A percentile compares a stretch with the other conserved stretches of the same genome.
phyloP scores from a whole-genome alignment of 2,888 invertebrate species.

The Cremastinae sp. region DNA sequence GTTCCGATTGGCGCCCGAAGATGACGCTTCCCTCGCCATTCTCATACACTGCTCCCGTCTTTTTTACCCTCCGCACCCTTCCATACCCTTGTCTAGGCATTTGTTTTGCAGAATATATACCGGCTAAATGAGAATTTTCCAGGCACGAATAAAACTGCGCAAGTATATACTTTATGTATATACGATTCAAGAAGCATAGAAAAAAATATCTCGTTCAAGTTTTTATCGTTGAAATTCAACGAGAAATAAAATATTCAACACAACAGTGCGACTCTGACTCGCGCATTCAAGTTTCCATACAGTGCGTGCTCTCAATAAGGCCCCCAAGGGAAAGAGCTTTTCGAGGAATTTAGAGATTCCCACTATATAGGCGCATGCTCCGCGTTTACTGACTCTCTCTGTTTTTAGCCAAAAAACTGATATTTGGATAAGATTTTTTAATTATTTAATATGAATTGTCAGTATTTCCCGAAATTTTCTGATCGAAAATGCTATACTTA shows the following conservation, averaged over 20 bases:
- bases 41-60: constrained; percentile 23
- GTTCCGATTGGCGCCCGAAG: constrained; percentile 70
- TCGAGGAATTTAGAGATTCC: no score
- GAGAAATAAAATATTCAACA: background rate
- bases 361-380: no score
- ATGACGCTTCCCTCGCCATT: constrained; percentile 60
- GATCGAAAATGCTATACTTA: no score
- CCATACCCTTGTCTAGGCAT: constrained; percentile 32
- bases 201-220: background rate
- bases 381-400: no score
- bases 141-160: constrained; percentile 11
- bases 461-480: no score
- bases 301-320: no score
- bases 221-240: background rate
- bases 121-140: constrained; percentile 20
- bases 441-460: no score
- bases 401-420: no score
- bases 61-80: constrained; percentile 24
- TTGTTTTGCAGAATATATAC: constrained; percentile 18
- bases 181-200: background rate
- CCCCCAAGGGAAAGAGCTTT: no score
- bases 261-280: no score
- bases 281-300: no score
- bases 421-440: no score
- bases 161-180: background rate